Evolutionary conservation across 53 echinoderm and acorn worm genomes (phyloP), one percentile per base, ranked within the genome.

Genomic region (Mesocentrotus franciscanus): DNA sequence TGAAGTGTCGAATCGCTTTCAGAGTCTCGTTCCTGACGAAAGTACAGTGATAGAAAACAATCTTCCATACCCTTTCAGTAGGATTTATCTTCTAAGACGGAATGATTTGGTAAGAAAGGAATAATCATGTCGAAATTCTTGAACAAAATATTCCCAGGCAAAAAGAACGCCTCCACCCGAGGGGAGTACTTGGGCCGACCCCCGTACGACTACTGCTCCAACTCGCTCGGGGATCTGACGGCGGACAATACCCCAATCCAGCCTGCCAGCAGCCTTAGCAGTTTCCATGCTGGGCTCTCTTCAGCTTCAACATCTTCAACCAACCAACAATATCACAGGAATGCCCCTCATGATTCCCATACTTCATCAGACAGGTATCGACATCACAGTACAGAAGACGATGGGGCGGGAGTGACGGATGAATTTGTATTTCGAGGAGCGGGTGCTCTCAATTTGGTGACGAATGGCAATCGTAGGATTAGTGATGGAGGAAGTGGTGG

Each of bases 381-480:
- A 42, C 95, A 94, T 68, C 95, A 85, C 71, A 94, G 95, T 70
- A 87, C 85, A 15, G 95, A 94, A 64, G 85, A 85, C 32, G 95
- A 94, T 68, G 95, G 85, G n/a, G 95, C 85, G 0, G 85, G 85
- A 55, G 20, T 85, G 26, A 94, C 85, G 2, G 87, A 94, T 56
- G 95, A 94, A 22, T 94, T 94, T 36, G 95, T 85, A 10, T 94
- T 85, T 68, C 95, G 95, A 85, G 95, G 95, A 68, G 95, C 70
- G 0, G 95, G 95, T 12, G 95, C 87, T 13, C 61, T 93, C 17
- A 93, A 81, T 93, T 78, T 93, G 60, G 56, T 81, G 32, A 93
- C 93, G 15, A 94, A 94, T 87, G 95, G 95, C 2, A 94, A 94
- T 64, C 95, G 95, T 0, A 94, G 87, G 95, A 94, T 85, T 61